phyloP scores from a whole-genome alignment of 2,113 vertebrate species.

The Toxostoma redivivum region DNA sequence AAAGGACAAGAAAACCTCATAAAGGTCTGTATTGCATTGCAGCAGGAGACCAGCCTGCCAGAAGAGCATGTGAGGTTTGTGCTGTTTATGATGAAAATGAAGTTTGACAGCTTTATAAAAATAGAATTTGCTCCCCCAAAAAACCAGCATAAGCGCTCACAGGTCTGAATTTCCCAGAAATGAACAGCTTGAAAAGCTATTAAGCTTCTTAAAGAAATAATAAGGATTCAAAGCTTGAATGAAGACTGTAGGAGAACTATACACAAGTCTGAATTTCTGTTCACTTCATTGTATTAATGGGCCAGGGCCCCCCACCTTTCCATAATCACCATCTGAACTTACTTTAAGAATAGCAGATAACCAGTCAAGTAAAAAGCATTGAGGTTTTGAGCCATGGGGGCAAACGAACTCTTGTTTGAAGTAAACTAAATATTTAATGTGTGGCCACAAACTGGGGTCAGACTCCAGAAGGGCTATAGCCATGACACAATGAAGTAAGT shows the following conservation, averaged over 20 bases:
- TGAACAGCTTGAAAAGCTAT: background rate
- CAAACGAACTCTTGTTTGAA: background rate
- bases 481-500: fast-evolving
- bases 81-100: background rate
- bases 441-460: background rate
- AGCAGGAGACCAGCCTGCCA: background rate
- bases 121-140: background rate
- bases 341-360: background rate
- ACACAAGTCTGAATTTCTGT: background rate
- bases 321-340: background rate
- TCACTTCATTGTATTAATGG: background rate
- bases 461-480: background rate
- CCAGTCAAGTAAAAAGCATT: background rate
- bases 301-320: background rate
- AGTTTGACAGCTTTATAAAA: background rate
- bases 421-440: background rate
- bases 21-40: background rate
- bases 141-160: background rate
- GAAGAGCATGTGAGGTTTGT: background rate
- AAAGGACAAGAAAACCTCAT: background rate
- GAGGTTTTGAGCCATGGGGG: background rate
- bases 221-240: background rate
- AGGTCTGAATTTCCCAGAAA: background rate
- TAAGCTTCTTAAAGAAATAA: background rate
- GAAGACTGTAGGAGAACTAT: background rate